These are phyloP conservation scores for Hypsopygia costalis DNA, from an alignment of 2,888 invertebrate species.

Conservation along the genomic window DNA sequence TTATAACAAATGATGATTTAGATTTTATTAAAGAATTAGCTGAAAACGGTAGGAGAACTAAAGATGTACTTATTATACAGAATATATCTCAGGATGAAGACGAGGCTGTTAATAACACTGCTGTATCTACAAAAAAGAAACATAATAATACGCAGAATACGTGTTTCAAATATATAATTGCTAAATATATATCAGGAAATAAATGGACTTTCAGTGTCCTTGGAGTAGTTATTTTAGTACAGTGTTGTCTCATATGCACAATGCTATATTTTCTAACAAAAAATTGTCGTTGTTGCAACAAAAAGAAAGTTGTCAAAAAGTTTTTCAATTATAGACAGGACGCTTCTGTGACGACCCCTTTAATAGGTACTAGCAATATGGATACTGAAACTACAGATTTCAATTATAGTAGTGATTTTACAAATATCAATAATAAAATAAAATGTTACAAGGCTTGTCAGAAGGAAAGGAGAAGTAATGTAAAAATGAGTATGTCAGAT, in stretches of 20 bases:
- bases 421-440: constrained; percentile 49
- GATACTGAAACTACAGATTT: constrained; percentile 57
- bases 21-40: constrained; percentile 38
- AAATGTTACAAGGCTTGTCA: constrained; percentile 64
- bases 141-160: too few species aligned
- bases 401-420: constrained; percentile 47
- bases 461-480: constrained; percentile 39
- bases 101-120: too few species aligned
- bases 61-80: constrained; percentile 43
- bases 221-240: constrained; percentile 34
- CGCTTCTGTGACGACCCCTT: constrained; percentile 59
- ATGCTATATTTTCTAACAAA: constrained; percentile 43
- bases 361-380: constrained; percentile 55
- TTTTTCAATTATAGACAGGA: constrained; percentile 59
- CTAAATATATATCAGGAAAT: constrained; percentile 25
- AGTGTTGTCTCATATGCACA: constrained; percentile 49
- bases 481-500: constrained; percentile 56
- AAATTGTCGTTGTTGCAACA: constrained; percentile 31
- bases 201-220: constrained; percentile 37
- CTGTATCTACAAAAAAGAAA: too few species aligned
- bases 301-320: constrained; percentile 41
- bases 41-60: constrained; percentile 24
- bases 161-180: too few species aligned
- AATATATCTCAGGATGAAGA: constrained; percentile 9
- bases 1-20: constrained; percentile 41